A percentile compares a stretch with the other conserved stretches of the same genome.
Evolutionary conservation across 2,113 vertebrate genomes (phyloP).

Genomic region (Engystomops pustulosus): DNA sequence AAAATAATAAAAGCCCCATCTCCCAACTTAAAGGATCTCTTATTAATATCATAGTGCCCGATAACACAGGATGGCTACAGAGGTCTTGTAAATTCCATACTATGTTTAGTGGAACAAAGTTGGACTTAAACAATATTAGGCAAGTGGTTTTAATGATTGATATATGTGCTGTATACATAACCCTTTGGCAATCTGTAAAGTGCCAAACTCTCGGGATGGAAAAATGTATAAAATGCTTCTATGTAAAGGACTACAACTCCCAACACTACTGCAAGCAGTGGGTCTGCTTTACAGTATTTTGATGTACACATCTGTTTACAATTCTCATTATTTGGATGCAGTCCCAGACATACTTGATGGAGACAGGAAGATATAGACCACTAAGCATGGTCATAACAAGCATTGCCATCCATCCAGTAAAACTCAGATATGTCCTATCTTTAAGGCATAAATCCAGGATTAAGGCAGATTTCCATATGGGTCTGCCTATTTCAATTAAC

Average conservation of each 20-base stretch:
- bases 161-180: too few species aligned
- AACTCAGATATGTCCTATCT: conserved; percentile 13
- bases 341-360: conserved; percentile 5
- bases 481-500: background rate
- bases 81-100: too few species aligned
- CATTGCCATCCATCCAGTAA: conserved; percentile 7
- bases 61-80: too few species aligned
- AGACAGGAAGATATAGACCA: conserved; percentile 24
- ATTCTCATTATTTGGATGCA: conserved; percentile 2
- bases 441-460: background rate
- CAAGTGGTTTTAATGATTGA: too few species aligned
- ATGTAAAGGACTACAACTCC: background rate
- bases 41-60: too few species aligned
- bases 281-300: background rate
- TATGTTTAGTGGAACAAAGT: too few species aligned
- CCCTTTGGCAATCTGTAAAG: too few species aligned
- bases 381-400: conserved; percentile 26
- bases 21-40: too few species aligned
- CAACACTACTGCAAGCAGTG: background rate
- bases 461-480: conserved; percentile 10
- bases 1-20: too few species aligned
- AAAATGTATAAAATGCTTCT: background rate
- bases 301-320: conserved; percentile 23
- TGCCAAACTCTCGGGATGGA: too few species aligned
- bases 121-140: too few species aligned